Evolutionary conservation across 2,888 invertebrate genomes (phyloP), one percentile per base, ranked within the genome.

Genomic region (Periphyllus acericola): DNA sequence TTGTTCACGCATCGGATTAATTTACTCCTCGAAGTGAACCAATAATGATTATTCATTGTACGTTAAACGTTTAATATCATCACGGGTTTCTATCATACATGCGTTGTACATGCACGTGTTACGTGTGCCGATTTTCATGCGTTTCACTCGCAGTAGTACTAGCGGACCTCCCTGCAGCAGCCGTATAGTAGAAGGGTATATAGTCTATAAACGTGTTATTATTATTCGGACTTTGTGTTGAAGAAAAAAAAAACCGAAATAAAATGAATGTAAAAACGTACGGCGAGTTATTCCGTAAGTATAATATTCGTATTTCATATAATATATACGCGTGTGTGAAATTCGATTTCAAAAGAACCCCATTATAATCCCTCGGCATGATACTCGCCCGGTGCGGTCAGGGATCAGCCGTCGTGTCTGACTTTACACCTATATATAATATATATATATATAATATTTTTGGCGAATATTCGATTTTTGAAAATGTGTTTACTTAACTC

Each of bases 291-390:
- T 11, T 25, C 6, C 9, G 11, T 11, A 25, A n/a, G 11, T 14
- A 11, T n/a, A 68, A 29, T n/a, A 55, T 60, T 29, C 21, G 29
- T 21, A 40, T 8, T 19, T 40, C 32, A n/a, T n/a, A 68, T 68
- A 29, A 40, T 32, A 71, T 32, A 71, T 25, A 82, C 25, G 32
- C 32, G 66, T 71, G 19, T 46, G 46, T 25, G 68, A n/a, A 82
- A 82, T 82, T 82, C 55, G 36, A 83, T 83, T 83, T 83, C 34
- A 74, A 83, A 83, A 83, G 83, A 74, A 83, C 60, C 83, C 55
- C 74, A 74, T 74, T 74, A 74, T 55, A 83, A 83, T 83, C 74
- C 83, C 55, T 34, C 46, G 72, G 52, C 40, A 52, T 72, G 72
- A 83, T 72, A 83, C 55, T 72, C 74, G 55, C 21, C 8, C 25